Evolutionary conservation across 1,140 invertebrate species (phyloP), one percentile per base, ranked within the genome.

Genomic region (Adoxophyes honmai): DNA sequence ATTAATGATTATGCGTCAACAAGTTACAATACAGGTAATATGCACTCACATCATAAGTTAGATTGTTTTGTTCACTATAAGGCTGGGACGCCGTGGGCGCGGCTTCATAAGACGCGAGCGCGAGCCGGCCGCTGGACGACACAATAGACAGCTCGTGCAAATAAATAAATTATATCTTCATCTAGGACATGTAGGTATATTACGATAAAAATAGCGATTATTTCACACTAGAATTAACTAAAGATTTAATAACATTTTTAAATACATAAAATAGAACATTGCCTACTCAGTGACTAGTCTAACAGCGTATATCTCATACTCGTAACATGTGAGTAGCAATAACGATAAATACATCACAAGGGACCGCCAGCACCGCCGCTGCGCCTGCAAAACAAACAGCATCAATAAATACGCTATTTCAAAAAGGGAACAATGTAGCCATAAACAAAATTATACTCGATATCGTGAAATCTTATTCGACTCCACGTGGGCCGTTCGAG

Each of bases 281-380:
- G 73, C 70, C 85, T 86, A 85, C 75, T 75, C 79, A 80, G 71
- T 88, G 86, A 88, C 86, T 88, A 88, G 82, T 88, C 81, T 88
- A 84, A 78, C 75, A 76, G 81, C 81, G 74, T 80, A 77, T 73
- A 73, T 74, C 68, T 69, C 65, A 73, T 75, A 75, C 74, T 70
- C 66, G 64, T 73, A 78, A 79, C 70, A 75, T 72, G 63, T 70
- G 70, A 85, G 79, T 78, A 78, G 73, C 76, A 82, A 84, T 70
- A 80, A 85, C 65, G 74, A 73, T 75, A 74, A 78, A 84, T 79
- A 82, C 73, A 78, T 83, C 78, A 80, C 77, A 80, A 75, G 68
- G 76, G 64, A 64, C 59, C 48, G 54, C 64, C 8, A 18, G 16
- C 11, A 9, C 36, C 11, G 62, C 55, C 59, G n/a, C 18, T 55